Base-by-base conservation (phyloP, 2,888 invertebrate species). In the Neria commutata region DNA sequence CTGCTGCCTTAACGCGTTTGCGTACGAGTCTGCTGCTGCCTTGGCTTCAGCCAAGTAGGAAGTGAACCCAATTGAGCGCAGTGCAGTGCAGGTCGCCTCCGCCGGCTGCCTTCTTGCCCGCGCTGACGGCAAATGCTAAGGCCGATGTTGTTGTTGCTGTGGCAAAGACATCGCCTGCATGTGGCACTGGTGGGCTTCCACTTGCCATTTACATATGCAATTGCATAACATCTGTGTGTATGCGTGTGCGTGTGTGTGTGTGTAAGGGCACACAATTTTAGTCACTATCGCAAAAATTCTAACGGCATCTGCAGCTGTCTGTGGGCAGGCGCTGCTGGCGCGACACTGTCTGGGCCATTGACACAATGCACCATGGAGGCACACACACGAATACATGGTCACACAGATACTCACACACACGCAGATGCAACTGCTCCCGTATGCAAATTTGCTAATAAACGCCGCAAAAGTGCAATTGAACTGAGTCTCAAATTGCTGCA, bases 51-150 rank as follows among this genome's bases (percentile, higher is more conserved):
- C 73, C 74, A 76, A 76, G 78, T 76, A 76, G 76, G 76, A 76
- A 76, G 78, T 76, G 76, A 76, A 75, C 76, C 78, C 73, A 77
- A 76, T 77, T 76, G 74, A 76, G 16, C 26, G 47, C 46, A 57
- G 47, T 47, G 46, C 47, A 42, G 6, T 8, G 14, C 4, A 10
- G n/a, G 8, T 37, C 19, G 19, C 42, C 40, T 21, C 23, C 34
- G 48, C 42, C 19, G 42, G 11, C 42, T 42, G 42, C 42, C 42
- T 5, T 16, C 23, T 25, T 47, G 47, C 23, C 47, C 25, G 47
- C 23, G 25, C n/a, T n/a, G 46, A 3, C 42, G 11, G 17, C 47
- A 16, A 16, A 17, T 11, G 42, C 42, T 10, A 17, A 17, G 23
- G 5, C n/a, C n/a, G n/a, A n/a, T n/a, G 55, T 34, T 52, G 66